Evolutionary conservation across 2,888 invertebrate genomes (phyloP).

Genomic region (Orchesella flavescens): DNA sequence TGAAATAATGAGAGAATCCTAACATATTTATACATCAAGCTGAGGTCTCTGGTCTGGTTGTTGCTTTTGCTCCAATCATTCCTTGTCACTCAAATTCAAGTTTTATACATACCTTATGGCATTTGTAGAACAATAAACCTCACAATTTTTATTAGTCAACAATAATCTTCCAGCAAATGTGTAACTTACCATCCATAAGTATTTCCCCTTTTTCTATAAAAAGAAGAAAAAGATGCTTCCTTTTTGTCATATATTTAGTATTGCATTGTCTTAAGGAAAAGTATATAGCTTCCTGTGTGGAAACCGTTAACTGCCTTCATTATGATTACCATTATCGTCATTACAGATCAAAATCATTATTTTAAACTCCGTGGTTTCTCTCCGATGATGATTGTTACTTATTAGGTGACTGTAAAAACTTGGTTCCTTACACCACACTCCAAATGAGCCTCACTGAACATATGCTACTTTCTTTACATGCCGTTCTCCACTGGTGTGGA

Average conservation of each 20-base stretch:
- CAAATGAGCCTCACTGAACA: constrained; percentile 22
- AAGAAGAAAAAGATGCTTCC: not conserved
- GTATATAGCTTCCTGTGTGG: constrained; percentile 38
- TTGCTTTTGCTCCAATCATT: too few species aligned
- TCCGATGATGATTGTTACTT: constrained; percentile 26
- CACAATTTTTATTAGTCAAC: not conserved
- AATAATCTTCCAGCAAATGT: constrained; percentile 8
- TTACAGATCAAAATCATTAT: constrained; percentile 53
- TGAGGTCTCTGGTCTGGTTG: too few species aligned
- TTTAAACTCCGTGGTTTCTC: constrained; percentile 27
- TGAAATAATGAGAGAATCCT: constrained; percentile 31
- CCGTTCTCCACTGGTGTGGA: constrained; percentile 30
- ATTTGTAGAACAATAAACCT: constrained; percentile 5
- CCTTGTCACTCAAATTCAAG: too few species aligned
- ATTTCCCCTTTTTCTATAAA: not conserved
- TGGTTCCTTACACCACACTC: constrained; percentile 26
- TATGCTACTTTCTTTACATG: constrained; percentile 27
- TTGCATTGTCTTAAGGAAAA: not conserved
- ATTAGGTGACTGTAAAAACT: constrained; percentile 49
- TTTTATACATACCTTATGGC: constrained; percentile 14
- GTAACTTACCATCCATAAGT: not conserved
- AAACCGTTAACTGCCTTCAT: constrained; percentile 51
- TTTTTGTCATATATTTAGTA: not conserved
- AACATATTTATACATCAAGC: not conserved
- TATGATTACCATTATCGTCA: constrained; percentile 46